A percentile compares a stretch with the other conserved stretches of the same genome.
phyloP scores from a whole-genome alignment of 2,113 vertebrate genomes.

The Haemorhous mexicanus region DNA sequence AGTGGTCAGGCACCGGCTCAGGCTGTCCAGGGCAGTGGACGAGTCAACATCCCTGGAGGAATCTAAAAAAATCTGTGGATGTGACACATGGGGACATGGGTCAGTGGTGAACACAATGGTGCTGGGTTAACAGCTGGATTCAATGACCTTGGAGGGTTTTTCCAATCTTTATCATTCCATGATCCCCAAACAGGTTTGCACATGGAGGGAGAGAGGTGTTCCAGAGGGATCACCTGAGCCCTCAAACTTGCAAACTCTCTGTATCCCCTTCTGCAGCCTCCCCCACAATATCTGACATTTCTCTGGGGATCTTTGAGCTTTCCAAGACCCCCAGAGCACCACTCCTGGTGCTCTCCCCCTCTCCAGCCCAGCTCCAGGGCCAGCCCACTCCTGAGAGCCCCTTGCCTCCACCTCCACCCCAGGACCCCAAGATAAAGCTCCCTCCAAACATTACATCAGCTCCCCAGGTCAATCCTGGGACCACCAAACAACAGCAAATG shows the following conservation, averaged over 20 bases:
- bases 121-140: neutral
- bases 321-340: neutral
- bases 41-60: neutral
- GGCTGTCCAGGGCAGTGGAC: neutral
- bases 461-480: neutral
- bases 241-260: neutral
- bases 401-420: neutral
- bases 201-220: neutral
- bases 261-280: neutral
- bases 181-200: neutral
- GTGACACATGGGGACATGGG: neutral
- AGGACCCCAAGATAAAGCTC: neutral
- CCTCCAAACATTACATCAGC: neutral
- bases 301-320: neutral
- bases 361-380: neutral
- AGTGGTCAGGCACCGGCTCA: neutral
- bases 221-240: neutral
- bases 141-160: neutral
- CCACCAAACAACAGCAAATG: neutral
- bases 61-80: neutral
- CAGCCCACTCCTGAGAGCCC: neutral
- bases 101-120: neutral
- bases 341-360: neutral
- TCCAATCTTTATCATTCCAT: neutral
- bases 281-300: neutral